Percentiles rank a stretch among this genome's conserved stretches.
Evolutionary conservation across 2,888 invertebrate species (phyloP).

Genomic region (Tuberolachnus salignus): DNA sequence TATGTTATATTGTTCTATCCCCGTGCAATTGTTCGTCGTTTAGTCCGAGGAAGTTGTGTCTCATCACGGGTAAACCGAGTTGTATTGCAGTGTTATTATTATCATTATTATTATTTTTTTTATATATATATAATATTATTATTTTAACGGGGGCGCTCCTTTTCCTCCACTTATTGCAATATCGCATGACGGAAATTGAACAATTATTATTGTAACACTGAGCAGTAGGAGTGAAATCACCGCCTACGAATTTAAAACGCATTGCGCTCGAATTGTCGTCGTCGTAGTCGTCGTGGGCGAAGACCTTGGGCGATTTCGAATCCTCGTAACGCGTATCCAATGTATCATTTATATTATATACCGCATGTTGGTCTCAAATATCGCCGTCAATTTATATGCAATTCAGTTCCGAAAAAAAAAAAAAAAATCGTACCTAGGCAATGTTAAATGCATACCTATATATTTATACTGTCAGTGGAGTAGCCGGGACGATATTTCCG

Average conservation of each 20-base stretch:
- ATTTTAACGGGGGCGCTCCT: conserved; percentile 50
- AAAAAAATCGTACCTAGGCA: no score
- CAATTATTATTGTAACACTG: conserved; percentile 44
- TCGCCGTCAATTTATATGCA: no score
- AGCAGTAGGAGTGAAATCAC: conserved; percentile 41
- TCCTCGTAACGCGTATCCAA: conserved; percentile 10
- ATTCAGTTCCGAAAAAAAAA: no score
- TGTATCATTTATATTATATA: not conserved
- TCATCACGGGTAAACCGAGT: not conserved
- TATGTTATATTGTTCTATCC: conserved; percentile 33
- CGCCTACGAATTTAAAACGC: conserved; percentile 51
- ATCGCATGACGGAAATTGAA: conserved; percentile 50
- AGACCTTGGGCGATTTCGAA: conserved; percentile 40
- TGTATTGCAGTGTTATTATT: no score
- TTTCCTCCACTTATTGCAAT: conserved; percentile 24
- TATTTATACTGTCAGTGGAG: no score
- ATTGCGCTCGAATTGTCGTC: conserved; percentile 8
- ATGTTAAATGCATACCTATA: no score
- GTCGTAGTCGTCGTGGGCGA: conserved; percentile 40
- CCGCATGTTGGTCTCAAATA: no score
- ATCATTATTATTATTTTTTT: no score
- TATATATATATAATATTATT: conserved; percentile 7
- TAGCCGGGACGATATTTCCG: no score
- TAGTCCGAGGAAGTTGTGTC: conserved; percentile 29
- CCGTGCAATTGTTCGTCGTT: conserved; percentile 20